These are phyloP conservation scores for Phrynosoma blainvillii DNA, from an alignment of 2,113 vertebrate genomes.

Conservation along the genomic window DNA sequence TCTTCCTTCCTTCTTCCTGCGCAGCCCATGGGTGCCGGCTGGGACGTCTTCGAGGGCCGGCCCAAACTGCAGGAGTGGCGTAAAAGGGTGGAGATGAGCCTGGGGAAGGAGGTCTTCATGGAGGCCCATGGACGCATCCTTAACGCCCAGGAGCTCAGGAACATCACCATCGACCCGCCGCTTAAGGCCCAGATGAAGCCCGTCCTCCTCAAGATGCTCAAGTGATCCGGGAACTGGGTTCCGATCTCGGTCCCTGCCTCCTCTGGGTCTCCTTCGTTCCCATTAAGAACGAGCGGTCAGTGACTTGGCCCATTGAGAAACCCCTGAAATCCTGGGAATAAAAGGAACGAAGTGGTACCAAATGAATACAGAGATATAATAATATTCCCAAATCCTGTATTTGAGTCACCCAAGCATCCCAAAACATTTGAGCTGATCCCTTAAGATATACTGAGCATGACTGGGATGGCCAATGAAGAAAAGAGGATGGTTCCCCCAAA, in stretches of 20 bases:
- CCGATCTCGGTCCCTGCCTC: background rate
- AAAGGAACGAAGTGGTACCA: too few relatives aligned
- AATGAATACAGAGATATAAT: too few relatives aligned
- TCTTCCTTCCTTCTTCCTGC: conserved; percentile 26
- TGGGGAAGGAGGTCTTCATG: conserved; percentile 81
- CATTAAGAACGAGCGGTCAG: background rate
- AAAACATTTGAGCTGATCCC: too few relatives aligned
- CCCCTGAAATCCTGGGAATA: too few relatives aligned
- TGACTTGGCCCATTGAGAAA: too few relatives aligned
- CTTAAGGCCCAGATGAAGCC: conserved; percentile 73
- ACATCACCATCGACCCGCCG: conserved; percentile 60
- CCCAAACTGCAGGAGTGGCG: conserved; percentile 82
- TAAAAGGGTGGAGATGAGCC: conserved; percentile 76
- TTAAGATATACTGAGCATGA: too few relatives aligned
- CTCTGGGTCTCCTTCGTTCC: background rate
- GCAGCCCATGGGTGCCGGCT: conserved; percentile 79
- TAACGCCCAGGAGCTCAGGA: conserved; percentile 66
- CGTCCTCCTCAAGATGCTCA: conserved; percentile 73
- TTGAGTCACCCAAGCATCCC: too few relatives aligned
- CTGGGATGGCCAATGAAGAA: too few relatives aligned
- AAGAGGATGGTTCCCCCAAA: too few relatives aligned
- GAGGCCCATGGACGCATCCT: conserved; percentile 79
- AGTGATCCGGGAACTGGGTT: conserved; percentile 40
- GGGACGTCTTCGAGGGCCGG: conserved; percentile 77
- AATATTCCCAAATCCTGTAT: too few relatives aligned